phyloP scores from a whole-genome alignment of 2,888 invertebrate genomes.

The Phengaris arion region DNA sequence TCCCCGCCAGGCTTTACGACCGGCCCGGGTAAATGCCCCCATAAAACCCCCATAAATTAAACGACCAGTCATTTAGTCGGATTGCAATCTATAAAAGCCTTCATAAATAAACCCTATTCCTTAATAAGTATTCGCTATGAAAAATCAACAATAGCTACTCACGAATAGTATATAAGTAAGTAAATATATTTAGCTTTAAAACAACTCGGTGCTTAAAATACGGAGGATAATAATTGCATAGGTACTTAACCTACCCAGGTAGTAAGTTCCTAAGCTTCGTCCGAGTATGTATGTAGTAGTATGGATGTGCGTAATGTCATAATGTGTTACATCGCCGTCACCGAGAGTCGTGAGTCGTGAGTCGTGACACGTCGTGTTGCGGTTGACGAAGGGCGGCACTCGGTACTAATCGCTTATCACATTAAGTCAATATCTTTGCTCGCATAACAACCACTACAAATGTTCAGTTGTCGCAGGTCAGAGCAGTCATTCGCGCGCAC shows the following conservation, averaged over 20 bases:
- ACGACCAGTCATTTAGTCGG: slow-evolving; percentile 15
- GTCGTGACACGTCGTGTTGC: too few relatives aligned
- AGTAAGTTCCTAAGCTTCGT: too few relatives aligned
- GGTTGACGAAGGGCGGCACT: too few relatives aligned
- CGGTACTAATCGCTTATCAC: too few relatives aligned
- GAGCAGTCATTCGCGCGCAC: slow-evolving; percentile 88
- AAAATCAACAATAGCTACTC: background rate
- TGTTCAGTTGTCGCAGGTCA: slow-evolving; percentile 81
- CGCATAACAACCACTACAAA: background rate
- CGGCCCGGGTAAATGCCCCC: slow-evolving; percentile 34
- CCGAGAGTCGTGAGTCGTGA: too few relatives aligned
- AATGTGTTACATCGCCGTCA: too few relatives aligned
- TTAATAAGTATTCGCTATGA: background rate
- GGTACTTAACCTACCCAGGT: too few relatives aligned
- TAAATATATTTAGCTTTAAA: background rate
- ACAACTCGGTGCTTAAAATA: background rate
- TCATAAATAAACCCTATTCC: background rate
- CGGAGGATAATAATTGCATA: too few relatives aligned
- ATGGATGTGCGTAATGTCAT: too few relatives aligned
- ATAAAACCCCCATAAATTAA: slow-evolving; percentile 36
- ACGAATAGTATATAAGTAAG: background rate
- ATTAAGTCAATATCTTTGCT: too few relatives aligned
- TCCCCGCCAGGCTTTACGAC: slow-evolving; percentile 43
- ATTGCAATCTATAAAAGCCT: slow-evolving; percentile 11
- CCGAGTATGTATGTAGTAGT: too few relatives aligned